These are phyloP conservation scores for Hipposideros armiger DNA, from an alignment of 2,113 vertebrate species.

Conservation along the genomic window DNA sequence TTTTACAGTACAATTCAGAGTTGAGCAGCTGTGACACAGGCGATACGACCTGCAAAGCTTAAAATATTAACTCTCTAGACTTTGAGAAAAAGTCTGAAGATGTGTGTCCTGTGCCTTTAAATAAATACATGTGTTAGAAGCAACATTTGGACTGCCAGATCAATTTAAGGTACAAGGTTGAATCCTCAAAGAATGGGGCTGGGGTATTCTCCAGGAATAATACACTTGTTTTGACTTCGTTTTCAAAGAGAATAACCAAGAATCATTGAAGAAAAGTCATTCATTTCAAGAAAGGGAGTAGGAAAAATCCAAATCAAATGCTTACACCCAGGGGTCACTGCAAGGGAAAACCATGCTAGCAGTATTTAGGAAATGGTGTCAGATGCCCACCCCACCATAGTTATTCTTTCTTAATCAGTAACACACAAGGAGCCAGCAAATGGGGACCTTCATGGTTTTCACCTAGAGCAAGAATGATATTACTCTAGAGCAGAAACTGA, in stretches of 20 bases:
- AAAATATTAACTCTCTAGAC: neutral
- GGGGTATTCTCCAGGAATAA: neutral
- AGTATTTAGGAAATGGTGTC: constrained; percentile 10
- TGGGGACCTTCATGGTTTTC: constrained; percentile 30
- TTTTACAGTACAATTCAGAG: neutral
- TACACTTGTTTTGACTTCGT: neutral
- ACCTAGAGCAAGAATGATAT: constrained; percentile 13
- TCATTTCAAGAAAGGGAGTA: neutral
- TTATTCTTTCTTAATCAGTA: constrained; percentile 65
- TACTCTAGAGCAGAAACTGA: constrained; percentile 51
- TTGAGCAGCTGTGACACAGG: neutral
- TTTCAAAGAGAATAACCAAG: constrained; percentile 32
- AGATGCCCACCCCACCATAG: neutral
- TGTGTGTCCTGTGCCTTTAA: neutral
- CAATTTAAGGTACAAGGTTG: neutral
- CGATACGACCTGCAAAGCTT: neutral
- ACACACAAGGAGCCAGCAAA: constrained; percentile 41
- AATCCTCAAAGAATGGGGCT: neutral
- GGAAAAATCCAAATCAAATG: constrained; percentile 25
- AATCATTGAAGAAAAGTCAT: neutral
- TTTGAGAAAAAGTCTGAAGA: neutral
- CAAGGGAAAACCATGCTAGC: neutral
- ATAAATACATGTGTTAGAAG: neutral
- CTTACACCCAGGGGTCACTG: neutral
- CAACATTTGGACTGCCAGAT: neutral